Percentiles rank a stretch among this genome's conserved stretches.
phyloP scores from a whole-genome alignment of 1,140 invertebrate species.

The Protaetia brevitarsis region DNA sequence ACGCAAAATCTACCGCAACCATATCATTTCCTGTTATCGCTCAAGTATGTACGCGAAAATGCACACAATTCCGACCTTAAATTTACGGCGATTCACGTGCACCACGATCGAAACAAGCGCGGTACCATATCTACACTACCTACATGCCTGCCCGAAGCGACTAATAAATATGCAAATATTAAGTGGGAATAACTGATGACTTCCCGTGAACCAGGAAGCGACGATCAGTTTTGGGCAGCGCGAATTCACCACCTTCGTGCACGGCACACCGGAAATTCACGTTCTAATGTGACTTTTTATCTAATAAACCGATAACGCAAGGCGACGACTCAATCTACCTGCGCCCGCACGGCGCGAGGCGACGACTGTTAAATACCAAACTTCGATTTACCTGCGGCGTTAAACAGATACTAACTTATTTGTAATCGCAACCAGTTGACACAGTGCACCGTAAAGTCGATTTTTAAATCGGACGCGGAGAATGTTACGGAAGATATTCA shows the following conservation, averaged over 20 bases:
- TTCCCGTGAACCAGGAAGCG: slow-evolving; percentile 10
- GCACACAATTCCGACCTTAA: slow-evolving; percentile 12
- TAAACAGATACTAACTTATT: too few species aligned
- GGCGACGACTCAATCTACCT: slow-evolving; percentile 3
- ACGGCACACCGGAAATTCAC: slow-evolving; percentile 16
- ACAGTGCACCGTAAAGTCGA: too few species aligned
- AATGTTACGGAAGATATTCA: too few species aligned
- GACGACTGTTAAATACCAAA: too few species aligned
- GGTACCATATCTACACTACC: background rate
- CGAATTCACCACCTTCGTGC: slow-evolving; percentile 16
- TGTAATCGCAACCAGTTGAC: too few species aligned
- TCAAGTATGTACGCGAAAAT: too few species aligned
- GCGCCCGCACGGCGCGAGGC: too few species aligned
- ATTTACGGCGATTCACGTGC: background rate
- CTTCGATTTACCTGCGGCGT: too few species aligned
- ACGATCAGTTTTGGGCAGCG: slow-evolving; percentile 14
- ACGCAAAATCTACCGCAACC: too few species aligned
- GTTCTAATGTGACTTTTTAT: slow-evolving; percentile 18
- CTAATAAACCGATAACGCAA: slow-evolving; percentile 6
- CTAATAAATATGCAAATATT: slow-evolving; percentile 17
- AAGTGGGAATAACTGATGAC: slow-evolving; percentile 17
- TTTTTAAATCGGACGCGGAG: too few species aligned
- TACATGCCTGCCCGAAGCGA: background rate
- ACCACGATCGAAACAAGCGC: background rate
- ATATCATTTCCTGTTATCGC: too few species aligned